phyloP scores from a whole-genome alignment of 2,888 invertebrate genomes.

The Catocala nupta region DNA sequence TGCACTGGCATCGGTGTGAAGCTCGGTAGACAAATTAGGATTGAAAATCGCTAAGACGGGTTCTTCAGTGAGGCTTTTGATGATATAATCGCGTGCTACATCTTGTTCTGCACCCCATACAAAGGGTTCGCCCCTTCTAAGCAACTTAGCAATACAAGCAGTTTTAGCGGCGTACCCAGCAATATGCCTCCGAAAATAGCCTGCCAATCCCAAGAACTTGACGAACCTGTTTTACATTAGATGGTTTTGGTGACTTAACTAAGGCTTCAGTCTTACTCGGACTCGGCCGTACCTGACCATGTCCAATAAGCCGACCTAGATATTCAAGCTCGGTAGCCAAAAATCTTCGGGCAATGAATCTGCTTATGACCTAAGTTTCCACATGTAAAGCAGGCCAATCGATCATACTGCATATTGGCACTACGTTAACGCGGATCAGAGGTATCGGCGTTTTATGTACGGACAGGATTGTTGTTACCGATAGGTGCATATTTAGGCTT shows the following conservation, averaged over 20 bases:
- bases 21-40: too few species aligned
- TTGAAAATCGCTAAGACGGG: too few species aligned
- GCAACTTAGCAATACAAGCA: not conserved
- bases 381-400: not conserved
- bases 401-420: conserved; percentile 2
- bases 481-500: conserved; percentile 3
- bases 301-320: too few species aligned
- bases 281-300: not conserved
- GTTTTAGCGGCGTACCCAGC: not conserved
- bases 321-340: too few species aligned
- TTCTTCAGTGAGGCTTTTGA: too few species aligned
- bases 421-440: not conserved
- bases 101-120: conserved; percentile 9
- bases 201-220: conserved; percentile 10
- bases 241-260: conserved; percentile 1
- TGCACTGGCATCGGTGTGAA: too few species aligned
- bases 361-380: conserved; percentile 1
- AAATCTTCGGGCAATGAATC: conserved; percentile 4
- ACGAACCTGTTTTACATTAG: conserved; percentile 9
- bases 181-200: conserved; percentile 8
- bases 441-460: not conserved
- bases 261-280: conserved; percentile 6
- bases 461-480: not conserved
- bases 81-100: conserved; percentile 1
- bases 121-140: not conserved